A percentile compares a stretch with the other conserved stretches of the same genome.
Evolutionary conservation across 2,797 vertebrate species (phyloP).

Genomic region (Carcharodon carcharias): DNA sequence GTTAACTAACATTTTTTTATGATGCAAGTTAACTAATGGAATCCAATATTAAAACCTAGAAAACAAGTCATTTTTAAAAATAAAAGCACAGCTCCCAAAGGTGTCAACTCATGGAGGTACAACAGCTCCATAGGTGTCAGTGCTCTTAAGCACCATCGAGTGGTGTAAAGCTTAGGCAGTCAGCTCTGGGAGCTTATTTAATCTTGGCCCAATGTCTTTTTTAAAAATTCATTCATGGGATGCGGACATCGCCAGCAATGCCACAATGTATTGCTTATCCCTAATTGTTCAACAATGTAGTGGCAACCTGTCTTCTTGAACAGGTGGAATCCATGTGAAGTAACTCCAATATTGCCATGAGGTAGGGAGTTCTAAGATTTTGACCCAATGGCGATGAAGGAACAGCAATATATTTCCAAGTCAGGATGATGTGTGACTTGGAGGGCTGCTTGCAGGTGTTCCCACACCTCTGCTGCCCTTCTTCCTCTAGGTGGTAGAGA

Average conservation of each 20-base stretch:
- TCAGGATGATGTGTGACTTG: too few species aligned
- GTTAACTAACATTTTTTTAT: not conserved
- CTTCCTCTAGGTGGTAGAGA: too few species aligned
- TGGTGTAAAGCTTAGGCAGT: not conserved
- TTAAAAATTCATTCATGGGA: not conserved
- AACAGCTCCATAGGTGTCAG: not conserved
- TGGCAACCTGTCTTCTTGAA: not conserved
- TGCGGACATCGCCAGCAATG: not conserved
- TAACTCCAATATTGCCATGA: not conserved
- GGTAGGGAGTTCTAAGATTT: not conserved
- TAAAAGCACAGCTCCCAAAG: not conserved
- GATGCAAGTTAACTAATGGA: not conserved
- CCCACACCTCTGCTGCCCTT: too few species aligned
- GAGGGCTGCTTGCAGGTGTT: too few species aligned
- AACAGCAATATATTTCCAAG: too few species aligned
- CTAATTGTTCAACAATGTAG: not conserved
- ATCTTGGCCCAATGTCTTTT: not conserved
- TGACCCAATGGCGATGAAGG: not conserved
- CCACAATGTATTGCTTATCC: not conserved
- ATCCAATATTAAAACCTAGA: not conserved
- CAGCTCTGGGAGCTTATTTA: not conserved
- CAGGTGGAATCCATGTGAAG: not conserved
- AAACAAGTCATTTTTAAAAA: not conserved
- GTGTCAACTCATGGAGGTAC: too few species aligned
- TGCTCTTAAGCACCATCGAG: not conserved